phyloP scores from a whole-genome alignment of 2,113 vertebrate species.

The Smithornis capensis region DNA sequence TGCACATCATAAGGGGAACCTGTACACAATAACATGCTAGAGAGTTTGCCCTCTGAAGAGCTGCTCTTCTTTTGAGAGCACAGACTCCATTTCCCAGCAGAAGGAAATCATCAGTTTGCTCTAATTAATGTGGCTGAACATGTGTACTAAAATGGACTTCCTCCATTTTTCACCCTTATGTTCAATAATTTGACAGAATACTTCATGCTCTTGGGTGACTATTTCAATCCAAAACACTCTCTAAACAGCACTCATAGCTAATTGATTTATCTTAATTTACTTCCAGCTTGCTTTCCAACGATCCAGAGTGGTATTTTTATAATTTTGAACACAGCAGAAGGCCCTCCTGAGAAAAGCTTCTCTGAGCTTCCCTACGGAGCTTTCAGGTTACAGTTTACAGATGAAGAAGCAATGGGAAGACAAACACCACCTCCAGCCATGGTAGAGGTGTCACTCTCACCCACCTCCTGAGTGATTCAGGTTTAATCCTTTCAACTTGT shows the following conservation, averaged over 20 bases:
- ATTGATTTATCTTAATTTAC: conserved; percentile 7
- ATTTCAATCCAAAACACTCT: background rate
- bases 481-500: background rate
- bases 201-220: background rate
- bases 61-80: background rate
- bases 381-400: background rate
- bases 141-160: background rate
- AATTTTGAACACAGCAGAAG: background rate
- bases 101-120: background rate
- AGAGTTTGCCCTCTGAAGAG: background rate
- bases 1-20: background rate
- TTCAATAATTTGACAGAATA: background rate
- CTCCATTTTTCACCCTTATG: background rate
- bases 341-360: background rate
- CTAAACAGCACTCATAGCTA: conserved; percentile 1
- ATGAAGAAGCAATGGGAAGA: background rate
- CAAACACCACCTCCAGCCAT: background rate
- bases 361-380: background rate
- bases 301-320: background rate
- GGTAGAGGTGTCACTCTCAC: background rate
- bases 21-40: background rate
- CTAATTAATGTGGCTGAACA: conserved; percentile 2
- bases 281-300: background rate
- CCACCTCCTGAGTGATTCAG: background rate
- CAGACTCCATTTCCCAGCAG: background rate